Base-by-base conservation (phyloP, 1,140 invertebrate species). In the Listronotus oregonensis region DNA sequence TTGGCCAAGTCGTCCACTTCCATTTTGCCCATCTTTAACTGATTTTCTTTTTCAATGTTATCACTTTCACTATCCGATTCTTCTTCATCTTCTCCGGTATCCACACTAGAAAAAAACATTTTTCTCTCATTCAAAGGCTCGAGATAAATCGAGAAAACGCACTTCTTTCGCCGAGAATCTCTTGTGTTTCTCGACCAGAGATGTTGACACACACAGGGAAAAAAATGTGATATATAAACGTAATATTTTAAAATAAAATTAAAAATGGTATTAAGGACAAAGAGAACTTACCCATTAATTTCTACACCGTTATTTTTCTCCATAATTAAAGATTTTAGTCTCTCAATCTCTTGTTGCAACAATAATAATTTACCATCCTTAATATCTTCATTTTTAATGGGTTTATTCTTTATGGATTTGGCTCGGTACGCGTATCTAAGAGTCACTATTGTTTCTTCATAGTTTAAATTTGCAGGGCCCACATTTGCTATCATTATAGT, bases 401-500 rank as follows among this genome's bases (percentile, higher is more conserved):
- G 95, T 79, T 95, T 92, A 82, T 98, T 98, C 83, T 96, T 94
- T 73, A 98, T 98, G 68, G 86, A 85, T 82, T 98, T 98, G 11
- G 96, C 96, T 32, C 96, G 83, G 78, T 93, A 94, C 0, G 95
- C 94, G 79, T 98, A 98, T 55, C 95, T 83, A 57, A 98, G 82
- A 4, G 95, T 98, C 10, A 91, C 94, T 61, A 97, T 82, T 21
- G 94, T 96, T 84, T 98, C 96, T 75, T 98, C 96, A 80, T 93
- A 96, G 81, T 98, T 98, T 81, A 94, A 96, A 71, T 87, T 89
- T 6, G 96, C 94, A n/a, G 96, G 96, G 7, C 95, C 95, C 73
- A 98, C 92, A 79, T 96, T 97, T 14, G 96, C 95, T 31, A 98
- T 93, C 95, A 98, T 98, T 37, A 97, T 91, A 11, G 95, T 98